Evolutionary conservation across 2,113 vertebrate species (phyloP).

Genomic region (Odontesthes bonariensis): DNA sequence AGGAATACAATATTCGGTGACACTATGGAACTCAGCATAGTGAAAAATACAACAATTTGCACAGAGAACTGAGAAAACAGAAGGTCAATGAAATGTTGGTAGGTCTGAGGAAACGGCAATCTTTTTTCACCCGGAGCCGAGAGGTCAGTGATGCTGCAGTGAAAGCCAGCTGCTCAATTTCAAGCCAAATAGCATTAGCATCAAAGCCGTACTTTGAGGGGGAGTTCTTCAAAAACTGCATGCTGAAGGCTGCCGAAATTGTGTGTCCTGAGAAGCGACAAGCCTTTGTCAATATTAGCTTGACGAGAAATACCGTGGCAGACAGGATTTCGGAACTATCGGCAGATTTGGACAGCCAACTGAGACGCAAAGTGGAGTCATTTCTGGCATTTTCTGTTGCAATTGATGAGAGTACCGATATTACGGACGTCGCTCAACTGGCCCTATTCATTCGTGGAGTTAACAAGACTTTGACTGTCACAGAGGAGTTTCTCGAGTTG

Average conservation of each 20-base stretch:
- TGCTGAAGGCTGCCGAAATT: too few species aligned
- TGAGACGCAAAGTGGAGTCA: background rate
- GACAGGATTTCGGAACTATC: background rate
- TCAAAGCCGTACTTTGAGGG: too few species aligned
- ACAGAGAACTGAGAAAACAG: background rate
- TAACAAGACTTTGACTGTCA: slow-evolving; percentile 6
- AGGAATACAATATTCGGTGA: slow-evolving; percentile 14
- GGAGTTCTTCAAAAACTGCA: too few species aligned
- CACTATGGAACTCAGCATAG: slow-evolving; percentile 2
- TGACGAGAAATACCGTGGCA: slow-evolving; percentile 2
- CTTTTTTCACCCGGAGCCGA: too few species aligned
- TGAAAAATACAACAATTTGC: background rate
- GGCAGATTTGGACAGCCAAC: background rate
- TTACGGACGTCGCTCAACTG: background rate
- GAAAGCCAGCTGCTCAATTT: too few species aligned
- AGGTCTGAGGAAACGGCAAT: background rate
- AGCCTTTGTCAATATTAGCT: slow-evolving; percentile 10
- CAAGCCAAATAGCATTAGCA: too few species aligned
- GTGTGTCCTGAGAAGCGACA: slow-evolving; percentile 5
- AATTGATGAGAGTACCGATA: too few species aligned
- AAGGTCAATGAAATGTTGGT: background rate
- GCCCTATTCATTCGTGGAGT: slow-evolving; percentile 8
- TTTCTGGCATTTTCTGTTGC: too few species aligned
- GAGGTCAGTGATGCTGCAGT: too few species aligned
- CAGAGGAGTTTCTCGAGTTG: slow-evolving; percentile 18